phyloP scores from a whole-genome alignment of 1,140 invertebrate species.

The Dufourea novaeangliae region DNA sequence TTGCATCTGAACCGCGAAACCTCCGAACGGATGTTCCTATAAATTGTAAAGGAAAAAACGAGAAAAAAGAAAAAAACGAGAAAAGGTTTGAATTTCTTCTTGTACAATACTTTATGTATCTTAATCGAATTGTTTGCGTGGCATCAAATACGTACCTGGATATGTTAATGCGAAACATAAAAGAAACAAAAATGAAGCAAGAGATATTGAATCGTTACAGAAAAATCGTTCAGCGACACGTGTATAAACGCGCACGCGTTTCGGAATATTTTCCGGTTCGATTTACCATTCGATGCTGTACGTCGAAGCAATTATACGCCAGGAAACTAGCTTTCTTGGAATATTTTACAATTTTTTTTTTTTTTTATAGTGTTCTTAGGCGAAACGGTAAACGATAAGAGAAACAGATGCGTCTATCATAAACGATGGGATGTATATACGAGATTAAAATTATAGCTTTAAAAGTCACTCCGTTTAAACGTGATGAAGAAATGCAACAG shows the following conservation, averaged over 20 bases:
- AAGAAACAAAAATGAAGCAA: background rate
- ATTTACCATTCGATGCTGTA: constrained; percentile 12
- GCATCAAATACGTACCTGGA: constrained; percentile 64
- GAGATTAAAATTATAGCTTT: constrained; percentile 52
- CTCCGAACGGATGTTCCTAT: constrained; percentile 68
- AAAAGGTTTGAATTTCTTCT: constrained; percentile 43
- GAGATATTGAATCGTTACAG: constrained; percentile 1
- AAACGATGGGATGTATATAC: constrained; percentile 1
- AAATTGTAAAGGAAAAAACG: constrained; percentile 49
- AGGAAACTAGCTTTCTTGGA: background rate
- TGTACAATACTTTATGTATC: constrained; percentile 57
- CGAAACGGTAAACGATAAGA: background rate
- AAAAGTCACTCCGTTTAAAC: constrained; percentile 24
- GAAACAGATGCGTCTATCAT: background rate
- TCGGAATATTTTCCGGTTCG: constrained; percentile 22
- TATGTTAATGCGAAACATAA: constrained; percentile 28
- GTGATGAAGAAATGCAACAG: constrained; percentile 1
- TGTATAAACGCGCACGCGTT: background rate
- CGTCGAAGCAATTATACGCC: background rate
- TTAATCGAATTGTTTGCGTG: constrained; percentile 61
- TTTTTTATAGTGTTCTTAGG: background rate
- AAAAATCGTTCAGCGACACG: background rate
- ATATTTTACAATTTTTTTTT: constrained; percentile 1
- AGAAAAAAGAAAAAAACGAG: background rate
- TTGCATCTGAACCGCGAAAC: constrained; percentile 42